Evolutionary conservation across 2,113 vertebrate genomes (phyloP).

Genomic region (Anthoscopus minutus): DNA sequence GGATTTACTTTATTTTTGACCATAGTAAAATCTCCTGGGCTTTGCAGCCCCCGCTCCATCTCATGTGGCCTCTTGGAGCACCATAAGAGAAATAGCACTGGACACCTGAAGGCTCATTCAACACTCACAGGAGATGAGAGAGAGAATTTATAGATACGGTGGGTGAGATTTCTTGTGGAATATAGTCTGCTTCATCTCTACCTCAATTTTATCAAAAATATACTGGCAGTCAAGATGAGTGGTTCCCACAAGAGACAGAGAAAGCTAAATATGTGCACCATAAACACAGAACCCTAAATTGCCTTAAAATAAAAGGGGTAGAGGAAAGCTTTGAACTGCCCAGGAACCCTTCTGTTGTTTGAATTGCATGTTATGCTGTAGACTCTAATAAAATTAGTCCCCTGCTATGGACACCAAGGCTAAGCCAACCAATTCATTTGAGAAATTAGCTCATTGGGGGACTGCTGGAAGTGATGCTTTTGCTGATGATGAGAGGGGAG

Average conservation of each 20-base stretch:
- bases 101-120: conserved; percentile 41
- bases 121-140: conserved; percentile 1
- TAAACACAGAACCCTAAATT: background rate
- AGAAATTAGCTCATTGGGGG: background rate
- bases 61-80: conserved; percentile 28
- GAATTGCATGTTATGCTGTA: background rate
- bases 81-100: background rate
- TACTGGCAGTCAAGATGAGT: background rate
- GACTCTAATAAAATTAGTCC: background rate
- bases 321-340: background rate
- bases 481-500: background rate
- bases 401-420: background rate
- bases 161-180: conserved; percentile 3
- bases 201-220: conserved; percentile 15
- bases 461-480: background rate
- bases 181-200: conserved; percentile 11
- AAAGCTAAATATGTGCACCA: background rate
- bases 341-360: background rate
- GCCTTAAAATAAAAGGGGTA: background rate
- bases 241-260: background rate
- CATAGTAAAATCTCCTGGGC: background rate
- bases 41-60: background rate
- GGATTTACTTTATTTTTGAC: conserved; percentile 11
- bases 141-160: conserved; percentile 4
- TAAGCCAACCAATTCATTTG: background rate